Evolutionary conservation across 1,140 invertebrate genomes (phyloP), one percentile per base, ranked within the genome.

Genomic region (Lithobius niger): DNA sequence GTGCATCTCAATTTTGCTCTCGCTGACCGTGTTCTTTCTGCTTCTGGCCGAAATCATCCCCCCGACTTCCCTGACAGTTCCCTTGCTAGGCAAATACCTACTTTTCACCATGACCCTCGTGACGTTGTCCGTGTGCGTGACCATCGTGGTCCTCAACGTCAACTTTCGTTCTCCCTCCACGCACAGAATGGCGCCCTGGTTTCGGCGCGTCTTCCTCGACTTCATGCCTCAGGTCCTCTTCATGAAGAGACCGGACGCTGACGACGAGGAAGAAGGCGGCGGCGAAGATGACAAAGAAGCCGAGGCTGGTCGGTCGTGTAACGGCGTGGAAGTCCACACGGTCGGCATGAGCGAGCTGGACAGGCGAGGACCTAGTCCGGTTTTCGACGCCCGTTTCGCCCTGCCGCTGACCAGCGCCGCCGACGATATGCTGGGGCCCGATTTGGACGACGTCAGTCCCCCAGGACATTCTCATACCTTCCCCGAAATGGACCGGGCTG

Each of bases 71-170:
- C 73, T 99, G 15, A 94, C 95, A 0, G 75, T 99, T 27, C 96
- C 97, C 3, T 74, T 99, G 2, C 79, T 99, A 16, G 95, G 96
- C 26, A 98, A 98, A 72, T 99, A 99, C 72, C 79, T 99, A 0
- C 78, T 99, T 0, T 99, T 99, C 68, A 99, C 96, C 1, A 97
- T 99, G 93, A 79, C 98, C 40, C 76, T 99, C 22, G 95, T 99
- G 1, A 94, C 87, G 0, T 71, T 97, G 6, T 98, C 94, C 21
- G 95, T 99, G 40, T 82, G 97, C 18, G 87, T 97, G 59, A 98
- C 97, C 21, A 97, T 99, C 60, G 82, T 96, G 55, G 94, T 99
- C 63, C 75, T 99, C 24, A 99, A 99, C 69, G 86, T 99, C n/a
- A 96, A 99, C 69, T 99, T 97, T 68, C 86, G 97, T 1, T 97